A percentile compares a stretch with the other conserved stretches of the same genome.
Evolutionary conservation across 1,140 invertebrate species (phyloP).

Genomic region (Caerostris darwini): DNA sequence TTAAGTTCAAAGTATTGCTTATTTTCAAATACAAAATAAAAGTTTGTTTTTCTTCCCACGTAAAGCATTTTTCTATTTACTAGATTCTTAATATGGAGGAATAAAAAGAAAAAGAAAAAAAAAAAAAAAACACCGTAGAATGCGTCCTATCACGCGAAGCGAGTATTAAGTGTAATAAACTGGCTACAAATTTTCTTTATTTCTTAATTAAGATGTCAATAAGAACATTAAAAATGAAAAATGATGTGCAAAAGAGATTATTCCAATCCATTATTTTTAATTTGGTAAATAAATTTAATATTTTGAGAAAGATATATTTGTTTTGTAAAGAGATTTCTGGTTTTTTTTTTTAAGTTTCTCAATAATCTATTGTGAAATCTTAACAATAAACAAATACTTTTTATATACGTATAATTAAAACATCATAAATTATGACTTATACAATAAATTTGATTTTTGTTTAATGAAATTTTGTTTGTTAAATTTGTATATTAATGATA

Average conservation of each 20-base stretch:
- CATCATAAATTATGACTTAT: no score
- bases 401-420: no score
- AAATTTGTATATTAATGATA: no score
- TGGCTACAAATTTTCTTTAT: background rate
- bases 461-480: no score
- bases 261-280: background rate
- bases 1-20: background rate
- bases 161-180: background rate
- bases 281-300: background rate
- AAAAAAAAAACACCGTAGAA: background rate
- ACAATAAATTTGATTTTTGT: no score
- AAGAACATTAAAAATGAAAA: background rate
- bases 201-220: background rate
- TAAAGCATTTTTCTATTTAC: background rate
- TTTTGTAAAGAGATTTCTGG: no score
- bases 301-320: no score
- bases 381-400: no score
- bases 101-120: background rate
- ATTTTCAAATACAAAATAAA: background rate
- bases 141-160: background rate
- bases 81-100: background rate
- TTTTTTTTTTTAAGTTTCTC: no score
- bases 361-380: no score
- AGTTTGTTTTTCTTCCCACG: background rate
- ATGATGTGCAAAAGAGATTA: background rate